Conservation (phyloP, 2,797 vertebrate genomes). For the Threskiornis aethiopicus region DNA sequence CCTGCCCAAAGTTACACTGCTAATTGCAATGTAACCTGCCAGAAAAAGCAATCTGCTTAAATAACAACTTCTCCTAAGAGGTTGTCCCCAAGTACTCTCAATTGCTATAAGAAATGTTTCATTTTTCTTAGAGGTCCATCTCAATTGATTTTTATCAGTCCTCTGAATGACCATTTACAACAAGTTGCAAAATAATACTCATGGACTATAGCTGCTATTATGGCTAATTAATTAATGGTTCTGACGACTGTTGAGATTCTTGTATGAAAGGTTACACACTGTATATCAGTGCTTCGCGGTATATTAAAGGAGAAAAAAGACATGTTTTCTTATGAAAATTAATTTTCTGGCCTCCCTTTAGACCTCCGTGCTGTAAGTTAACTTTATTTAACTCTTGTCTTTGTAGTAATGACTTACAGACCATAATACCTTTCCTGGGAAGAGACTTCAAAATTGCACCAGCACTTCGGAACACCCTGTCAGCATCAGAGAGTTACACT, state of each 20-base stretch:
- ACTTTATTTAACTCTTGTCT: conserved; percentile 5
- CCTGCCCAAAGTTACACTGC: background rate
- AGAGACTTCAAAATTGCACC: conserved; percentile 1
- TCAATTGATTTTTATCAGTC: background rate
- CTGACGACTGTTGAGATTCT: background rate
- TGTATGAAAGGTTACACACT: background rate
- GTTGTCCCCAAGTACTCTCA: background rate
- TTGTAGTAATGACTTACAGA: conserved; percentile 29
- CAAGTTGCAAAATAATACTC: conserved; percentile 8
- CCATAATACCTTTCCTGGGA: background rate
- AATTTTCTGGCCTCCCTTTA: background rate
- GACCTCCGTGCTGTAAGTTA: background rate
- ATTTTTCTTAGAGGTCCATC: background rate
- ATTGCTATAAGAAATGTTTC: background rate
- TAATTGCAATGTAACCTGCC: background rate
- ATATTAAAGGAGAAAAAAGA: background rate
- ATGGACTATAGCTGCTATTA: background rate
- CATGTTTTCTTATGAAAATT: background rate
- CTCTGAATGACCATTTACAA: conserved; percentile 10
- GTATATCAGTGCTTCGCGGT: background rate
- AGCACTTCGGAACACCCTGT: background rate
- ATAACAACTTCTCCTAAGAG: background rate
- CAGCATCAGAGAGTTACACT: background rate
- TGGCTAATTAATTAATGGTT: conserved; percentile 35
- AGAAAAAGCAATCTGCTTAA: background rate